phyloP scores from a whole-genome alignment of 2,797 vertebrate species.

The Trichosurus vulpecula region DNA sequence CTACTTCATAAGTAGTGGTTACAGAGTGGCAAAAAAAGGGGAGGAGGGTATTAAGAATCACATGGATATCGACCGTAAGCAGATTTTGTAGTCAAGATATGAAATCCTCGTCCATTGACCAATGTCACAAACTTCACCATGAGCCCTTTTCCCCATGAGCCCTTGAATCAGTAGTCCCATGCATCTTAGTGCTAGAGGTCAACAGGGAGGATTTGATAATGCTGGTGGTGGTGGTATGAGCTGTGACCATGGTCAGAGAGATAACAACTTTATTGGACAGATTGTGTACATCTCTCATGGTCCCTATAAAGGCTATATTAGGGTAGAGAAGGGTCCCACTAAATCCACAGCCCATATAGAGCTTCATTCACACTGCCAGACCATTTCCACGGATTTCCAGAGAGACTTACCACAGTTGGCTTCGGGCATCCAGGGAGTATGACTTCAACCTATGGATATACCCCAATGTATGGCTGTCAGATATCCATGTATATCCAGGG shows the following conservation, averaged over 20 bases:
- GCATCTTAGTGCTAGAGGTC: conserved; percentile 90
- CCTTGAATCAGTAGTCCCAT: conserved; percentile 96
- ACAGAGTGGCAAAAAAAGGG: no score
- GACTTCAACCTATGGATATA: conserved; percentile 91
- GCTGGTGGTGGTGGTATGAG: conserved; percentile 86
- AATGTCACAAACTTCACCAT: conserved; percentile 95
- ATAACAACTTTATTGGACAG: conserved; percentile 96
- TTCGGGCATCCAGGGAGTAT: conserved; percentile 89
- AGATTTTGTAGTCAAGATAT: no score
- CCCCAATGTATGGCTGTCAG: conserved; percentile 95
- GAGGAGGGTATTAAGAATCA: no score
- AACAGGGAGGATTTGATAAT: conserved; percentile 86
- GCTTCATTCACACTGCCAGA: conserved; percentile 97
- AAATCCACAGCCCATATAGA: conserved; percentile 95
- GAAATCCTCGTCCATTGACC: conserved; percentile 78
- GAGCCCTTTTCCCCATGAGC: conserved; percentile 95
- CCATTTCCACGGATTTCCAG: conserved; percentile 96
- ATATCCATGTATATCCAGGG: conserved; percentile 93
- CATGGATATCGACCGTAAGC: no score
- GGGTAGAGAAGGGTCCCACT: conserved; percentile 96
- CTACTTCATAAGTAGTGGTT: no score
- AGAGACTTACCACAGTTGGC: conserved; percentile 90
- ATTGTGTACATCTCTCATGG: conserved; percentile 96
- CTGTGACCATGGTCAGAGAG: conserved; percentile 92
- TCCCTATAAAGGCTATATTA: conserved; percentile 97